Evolutionary conservation across 2,113 vertebrate genomes (phyloP).

Genomic region (Eretmochelys imbricata): DNA sequence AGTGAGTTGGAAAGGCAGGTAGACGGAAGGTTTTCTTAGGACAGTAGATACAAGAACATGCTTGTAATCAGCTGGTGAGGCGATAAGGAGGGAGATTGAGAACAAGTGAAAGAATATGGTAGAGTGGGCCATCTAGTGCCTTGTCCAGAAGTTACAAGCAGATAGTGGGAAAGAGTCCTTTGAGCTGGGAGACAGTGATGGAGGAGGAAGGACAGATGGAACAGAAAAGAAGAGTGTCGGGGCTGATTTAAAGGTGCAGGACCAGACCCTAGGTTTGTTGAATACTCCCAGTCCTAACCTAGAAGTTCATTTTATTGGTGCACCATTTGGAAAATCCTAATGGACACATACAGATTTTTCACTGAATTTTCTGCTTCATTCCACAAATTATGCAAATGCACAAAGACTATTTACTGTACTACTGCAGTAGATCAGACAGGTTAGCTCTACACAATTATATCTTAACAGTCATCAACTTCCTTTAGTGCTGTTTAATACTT

Average conservation of each 20-base stretch:
- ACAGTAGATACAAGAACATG: rapidly evolving
- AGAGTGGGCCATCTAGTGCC: slow-evolving; percentile 49
- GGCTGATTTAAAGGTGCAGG: rapidly evolving
- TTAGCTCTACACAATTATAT: background rate
- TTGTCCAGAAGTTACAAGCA: background rate
- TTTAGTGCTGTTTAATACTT: background rate
- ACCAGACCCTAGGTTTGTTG: background rate
- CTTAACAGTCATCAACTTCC: background rate
- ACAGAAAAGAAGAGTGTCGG: background rate
- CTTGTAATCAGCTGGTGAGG: rapidly evolving
- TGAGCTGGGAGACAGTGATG: background rate
- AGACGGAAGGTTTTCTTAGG: background rate
- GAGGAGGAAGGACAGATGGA: background rate
- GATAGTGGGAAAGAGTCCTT: rapidly evolving
- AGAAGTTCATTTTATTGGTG: background rate
- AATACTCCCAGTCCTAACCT: background rate
- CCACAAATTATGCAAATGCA: background rate
- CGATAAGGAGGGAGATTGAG: rapidly evolving
- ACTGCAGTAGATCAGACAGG: background rate
- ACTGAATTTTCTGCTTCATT: background rate
- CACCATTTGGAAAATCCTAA: background rate
- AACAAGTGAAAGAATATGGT: background rate
- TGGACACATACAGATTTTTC: background rate
- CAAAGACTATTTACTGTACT: rapidly evolving
- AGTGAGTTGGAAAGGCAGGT: background rate